phyloP scores from a whole-genome alignment of 2,113 vertebrate genomes.

The Apodemus sylvaticus region DNA sequence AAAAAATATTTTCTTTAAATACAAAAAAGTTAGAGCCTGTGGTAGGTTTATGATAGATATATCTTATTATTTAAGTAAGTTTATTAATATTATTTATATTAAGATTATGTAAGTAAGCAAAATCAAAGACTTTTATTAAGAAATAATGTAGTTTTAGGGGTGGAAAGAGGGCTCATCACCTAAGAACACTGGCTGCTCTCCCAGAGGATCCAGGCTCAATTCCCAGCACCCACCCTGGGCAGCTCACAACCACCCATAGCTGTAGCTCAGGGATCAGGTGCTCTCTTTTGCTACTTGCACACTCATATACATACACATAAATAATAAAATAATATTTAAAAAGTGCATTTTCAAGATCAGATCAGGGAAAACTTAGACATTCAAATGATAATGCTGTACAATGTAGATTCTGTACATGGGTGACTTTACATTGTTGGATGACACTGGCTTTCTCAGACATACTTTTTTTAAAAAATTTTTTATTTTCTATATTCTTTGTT shows the following conservation, averaged over 20 bases:
- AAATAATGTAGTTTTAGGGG: background rate
- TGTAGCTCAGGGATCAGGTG: too few relatives aligned
- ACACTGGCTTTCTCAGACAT: background rate
- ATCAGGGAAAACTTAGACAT: background rate
- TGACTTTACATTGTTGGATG: background rate
- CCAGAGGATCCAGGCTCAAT: background rate
- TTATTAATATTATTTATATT: too few relatives aligned
- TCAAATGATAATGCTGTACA: background rate
- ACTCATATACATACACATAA: background rate
- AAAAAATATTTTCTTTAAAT: constrained; percentile 13
- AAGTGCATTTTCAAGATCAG: background rate
- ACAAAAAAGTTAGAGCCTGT: background rate
- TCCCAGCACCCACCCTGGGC: background rate
- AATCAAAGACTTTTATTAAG: background rate
- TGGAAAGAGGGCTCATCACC: background rate
- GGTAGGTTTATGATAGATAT: constrained; percentile 3
- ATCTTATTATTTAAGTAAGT: too few relatives aligned
- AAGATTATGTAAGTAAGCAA: background rate
- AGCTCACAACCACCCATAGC: background rate
- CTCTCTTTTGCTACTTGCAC: background rate
- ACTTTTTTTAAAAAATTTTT: too few relatives aligned
- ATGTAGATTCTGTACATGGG: background rate
- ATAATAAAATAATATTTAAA: background rate
- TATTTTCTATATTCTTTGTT: too few relatives aligned
- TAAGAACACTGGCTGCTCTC: background rate